Conservation (phyloP, 1,140 invertebrate genomes). For the Manduca sexta region DNA sequence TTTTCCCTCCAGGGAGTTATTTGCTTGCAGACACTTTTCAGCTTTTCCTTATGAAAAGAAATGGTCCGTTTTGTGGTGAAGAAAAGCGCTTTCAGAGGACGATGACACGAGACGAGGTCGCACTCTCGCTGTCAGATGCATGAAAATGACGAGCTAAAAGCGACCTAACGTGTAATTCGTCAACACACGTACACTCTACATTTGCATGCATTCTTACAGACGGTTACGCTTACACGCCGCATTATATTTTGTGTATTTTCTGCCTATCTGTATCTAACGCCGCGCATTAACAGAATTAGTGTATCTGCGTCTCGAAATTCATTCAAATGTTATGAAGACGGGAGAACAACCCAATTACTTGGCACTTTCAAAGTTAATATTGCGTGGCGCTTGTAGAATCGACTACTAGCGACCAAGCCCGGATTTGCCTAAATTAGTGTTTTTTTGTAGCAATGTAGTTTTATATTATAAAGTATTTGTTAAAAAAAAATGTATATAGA, state of each 20-base stretch:
- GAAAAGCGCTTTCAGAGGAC: constrained; percentile 71
- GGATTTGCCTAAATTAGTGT: no score
- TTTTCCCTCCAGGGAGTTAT: constrained; percentile 68
- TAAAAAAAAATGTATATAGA: no score
- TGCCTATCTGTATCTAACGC: background rate
- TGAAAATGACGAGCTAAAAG: constrained; percentile 60
- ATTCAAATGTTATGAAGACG: constrained; percentile 30
- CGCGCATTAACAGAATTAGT: constrained; percentile 19
- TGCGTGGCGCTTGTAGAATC: constrained; percentile 10
- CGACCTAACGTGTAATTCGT: constrained; percentile 64
- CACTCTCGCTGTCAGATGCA: constrained; percentile 60
- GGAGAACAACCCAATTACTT: constrained; percentile 49
- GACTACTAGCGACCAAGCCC: no score
- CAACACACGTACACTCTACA: constrained; percentile 40
- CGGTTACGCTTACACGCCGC: constrained; percentile 15
- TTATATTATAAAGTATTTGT: no score
- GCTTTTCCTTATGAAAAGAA: constrained; percentile 71
- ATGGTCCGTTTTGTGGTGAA: constrained; percentile 69
- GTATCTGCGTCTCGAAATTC: constrained; percentile 34
- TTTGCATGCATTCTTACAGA: constrained; percentile 4
- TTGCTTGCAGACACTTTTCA: constrained; percentile 71
- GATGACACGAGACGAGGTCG: constrained; percentile 70
- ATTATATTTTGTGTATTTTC: no score
- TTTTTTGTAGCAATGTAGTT: no score
- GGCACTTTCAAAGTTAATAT: constrained; percentile 33